Conservation (phyloP, 2,797 vertebrate genomes). For the Tapera naevia region DNA sequence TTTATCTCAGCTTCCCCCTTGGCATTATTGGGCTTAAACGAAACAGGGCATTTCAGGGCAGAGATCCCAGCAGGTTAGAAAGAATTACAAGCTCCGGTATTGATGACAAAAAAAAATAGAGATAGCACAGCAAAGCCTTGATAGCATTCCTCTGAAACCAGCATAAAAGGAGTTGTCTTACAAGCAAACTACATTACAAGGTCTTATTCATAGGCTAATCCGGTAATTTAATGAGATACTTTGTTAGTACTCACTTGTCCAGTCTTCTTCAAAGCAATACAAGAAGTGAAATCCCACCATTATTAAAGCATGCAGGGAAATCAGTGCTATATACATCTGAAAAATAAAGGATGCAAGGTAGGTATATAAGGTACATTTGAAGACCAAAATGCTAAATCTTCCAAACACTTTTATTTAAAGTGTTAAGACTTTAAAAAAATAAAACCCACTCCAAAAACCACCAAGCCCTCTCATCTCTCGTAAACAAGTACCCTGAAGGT, state of each 20-base stretch:
- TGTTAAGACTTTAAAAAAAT: not conserved
- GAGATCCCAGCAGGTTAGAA: not conserved
- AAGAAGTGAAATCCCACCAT: slow-evolving; percentile 96
- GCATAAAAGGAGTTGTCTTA: not conserved
- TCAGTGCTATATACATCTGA: slow-evolving; percentile 98
- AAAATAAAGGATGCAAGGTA: slow-evolving; percentile 40
- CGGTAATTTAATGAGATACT: not conserved
- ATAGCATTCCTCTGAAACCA: not conserved
- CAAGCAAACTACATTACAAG: not conserved
- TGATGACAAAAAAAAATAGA: not conserved
- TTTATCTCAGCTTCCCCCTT: not conserved
- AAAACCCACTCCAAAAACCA: not conserved
- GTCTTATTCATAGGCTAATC: not conserved
- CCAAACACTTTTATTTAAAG: not conserved
- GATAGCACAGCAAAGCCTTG: not conserved
- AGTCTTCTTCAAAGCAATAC: slow-evolving; percentile 96
- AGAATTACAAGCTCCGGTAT: not conserved
- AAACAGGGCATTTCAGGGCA: not conserved
- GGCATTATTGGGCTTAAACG: not conserved
- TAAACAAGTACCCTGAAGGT: not conserved
- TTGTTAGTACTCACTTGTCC: slow-evolving; percentile 88
- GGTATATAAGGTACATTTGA: not conserved
- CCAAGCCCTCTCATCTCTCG: not conserved
- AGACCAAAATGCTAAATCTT: not conserved
- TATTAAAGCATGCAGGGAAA: slow-evolving; percentile 91